A percentile compares a stretch with the other conserved stretches of the same genome.
These are phyloP conservation scores for Rhinogobio ventralis DNA, from an alignment of 2,797 vertebrate species.

Conservation along the genomic window DNA sequence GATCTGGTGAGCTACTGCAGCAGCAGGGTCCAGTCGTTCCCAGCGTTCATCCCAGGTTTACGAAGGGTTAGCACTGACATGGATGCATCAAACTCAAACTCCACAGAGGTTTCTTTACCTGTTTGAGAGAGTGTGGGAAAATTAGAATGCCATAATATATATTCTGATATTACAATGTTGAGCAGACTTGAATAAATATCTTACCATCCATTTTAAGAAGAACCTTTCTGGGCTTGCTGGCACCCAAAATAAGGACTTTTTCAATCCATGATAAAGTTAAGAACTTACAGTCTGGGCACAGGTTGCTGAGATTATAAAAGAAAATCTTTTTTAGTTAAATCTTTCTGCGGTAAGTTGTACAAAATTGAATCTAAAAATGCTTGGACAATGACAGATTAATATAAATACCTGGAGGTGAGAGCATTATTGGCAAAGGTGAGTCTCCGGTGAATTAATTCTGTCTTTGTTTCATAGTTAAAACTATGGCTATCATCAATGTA, in stretches of 20 bases:
- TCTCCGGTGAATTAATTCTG: conserved; percentile 82
- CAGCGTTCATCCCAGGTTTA: conserved; percentile 86
- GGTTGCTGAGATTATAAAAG: conserved; percentile 72
- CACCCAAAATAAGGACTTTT: conserved; percentile 85
- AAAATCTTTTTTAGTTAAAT: background rate
- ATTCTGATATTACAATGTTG: background rate
- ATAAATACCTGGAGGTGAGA: conserved; percentile 82
- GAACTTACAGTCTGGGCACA: conserved; percentile 79
- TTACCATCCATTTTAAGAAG: conserved; percentile 80
- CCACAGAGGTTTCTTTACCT: conserved; percentile 77
- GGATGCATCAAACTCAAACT: conserved; percentile 85
- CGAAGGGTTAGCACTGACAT: conserved; percentile 86
- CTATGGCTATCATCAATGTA: conserved; percentile 91
- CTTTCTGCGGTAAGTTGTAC: background rate
- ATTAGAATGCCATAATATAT: background rate
- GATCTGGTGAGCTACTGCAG: conserved; percentile 77
- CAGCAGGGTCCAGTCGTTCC: conserved; percentile 82
- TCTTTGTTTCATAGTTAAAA: conserved; percentile 82
- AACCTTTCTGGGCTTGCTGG: conserved; percentile 82
- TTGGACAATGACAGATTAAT: background rate
- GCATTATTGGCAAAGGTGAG: conserved; percentile 81
- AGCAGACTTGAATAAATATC: conserved; percentile 47
- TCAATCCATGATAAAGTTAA: conserved; percentile 86
- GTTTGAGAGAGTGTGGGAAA: conserved; percentile 62
- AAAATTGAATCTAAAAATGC: background rate